phyloP scores from a whole-genome alignment of 2,888 invertebrate species.

The Xylota segnis region DNA sequence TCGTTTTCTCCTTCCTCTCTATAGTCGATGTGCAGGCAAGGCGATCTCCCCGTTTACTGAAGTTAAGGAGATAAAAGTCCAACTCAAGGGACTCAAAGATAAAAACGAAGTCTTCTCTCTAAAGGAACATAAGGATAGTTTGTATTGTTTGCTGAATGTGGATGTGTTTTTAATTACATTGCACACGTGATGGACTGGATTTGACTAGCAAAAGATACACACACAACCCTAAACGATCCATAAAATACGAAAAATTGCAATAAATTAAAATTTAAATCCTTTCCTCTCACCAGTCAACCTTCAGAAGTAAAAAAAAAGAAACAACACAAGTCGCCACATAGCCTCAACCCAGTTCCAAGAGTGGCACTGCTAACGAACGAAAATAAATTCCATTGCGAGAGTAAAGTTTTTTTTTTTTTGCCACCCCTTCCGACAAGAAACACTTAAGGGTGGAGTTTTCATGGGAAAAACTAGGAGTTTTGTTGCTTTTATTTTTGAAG shows the following conservation, averaged over 20 bases:
- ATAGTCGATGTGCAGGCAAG: too few species aligned
- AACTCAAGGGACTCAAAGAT: too few species aligned
- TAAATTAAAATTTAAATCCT: constrained; percentile 28
- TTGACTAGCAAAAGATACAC: too few species aligned
- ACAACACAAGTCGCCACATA: not conserved
- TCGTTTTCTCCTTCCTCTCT: too few species aligned
- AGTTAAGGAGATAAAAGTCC: too few species aligned
- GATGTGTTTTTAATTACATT: too few species aligned
- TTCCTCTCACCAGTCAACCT: constrained; percentile 22
- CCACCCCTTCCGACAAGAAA: constrained; percentile 4
- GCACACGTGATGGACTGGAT: too few species aligned
- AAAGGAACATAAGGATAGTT: too few species aligned
- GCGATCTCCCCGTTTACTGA: too few species aligned
- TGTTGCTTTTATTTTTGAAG: not conserved
- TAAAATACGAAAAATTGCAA: not conserved
- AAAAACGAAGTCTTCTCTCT: too few species aligned
- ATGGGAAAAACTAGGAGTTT: not conserved
- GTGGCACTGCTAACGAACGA: constrained; percentile 37
- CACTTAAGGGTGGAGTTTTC: constrained; percentile 35
- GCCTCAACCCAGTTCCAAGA: constrained; percentile 34
- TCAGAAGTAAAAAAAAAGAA: constrained; percentile 18
- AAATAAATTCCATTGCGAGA: constrained; percentile 28
- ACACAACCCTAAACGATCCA: not conserved
- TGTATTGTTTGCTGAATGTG: too few species aligned
- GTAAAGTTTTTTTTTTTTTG: constrained; percentile 5